Evolutionary conservation across 2,888 invertebrate species (phyloP).

Genomic region (Cosmia trapezina): DNA sequence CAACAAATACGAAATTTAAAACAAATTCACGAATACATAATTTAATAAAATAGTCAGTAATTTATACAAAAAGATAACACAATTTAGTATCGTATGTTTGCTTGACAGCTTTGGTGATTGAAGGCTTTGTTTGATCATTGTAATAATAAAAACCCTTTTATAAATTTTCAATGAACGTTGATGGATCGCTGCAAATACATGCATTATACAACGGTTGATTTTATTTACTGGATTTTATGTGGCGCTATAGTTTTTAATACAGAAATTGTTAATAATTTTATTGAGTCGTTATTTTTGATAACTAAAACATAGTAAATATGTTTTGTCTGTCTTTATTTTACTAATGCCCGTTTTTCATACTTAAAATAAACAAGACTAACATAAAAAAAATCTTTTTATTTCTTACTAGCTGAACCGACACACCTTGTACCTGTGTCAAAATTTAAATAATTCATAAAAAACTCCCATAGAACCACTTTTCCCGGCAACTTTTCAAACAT

Average conservation of each 20-base stretch:
- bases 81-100: conserved; percentile 43
- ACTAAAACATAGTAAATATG: neutral
- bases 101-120: conserved; percentile 72
- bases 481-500: too few species aligned
- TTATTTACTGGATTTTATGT: conserved; percentile 18
- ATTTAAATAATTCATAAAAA: too few species aligned
- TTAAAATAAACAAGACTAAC: too few species aligned
- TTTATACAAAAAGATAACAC: conserved; percentile 43
- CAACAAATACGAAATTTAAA: neutral
- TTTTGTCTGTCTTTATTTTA: conserved; percentile 2
- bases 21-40: neutral
- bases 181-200: conserved; percentile 70
- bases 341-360: neutral
- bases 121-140: conserved; percentile 68
- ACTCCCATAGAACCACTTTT: too few species aligned
- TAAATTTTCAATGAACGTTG: conserved; percentile 69
- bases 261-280: neutral
- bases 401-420: too few species aligned
- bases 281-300: neutral
- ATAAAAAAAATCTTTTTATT: too few species aligned
- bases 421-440: too few species aligned
- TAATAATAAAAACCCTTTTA: conserved; percentile 62
- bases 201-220: conserved; percentile 34
- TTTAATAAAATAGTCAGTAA: conserved; percentile 33
- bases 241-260: neutral